These are phyloP conservation scores for Agrotis puta DNA, from an alignment of 2,888 invertebrate genomes.

Conservation along the genomic window DNA sequence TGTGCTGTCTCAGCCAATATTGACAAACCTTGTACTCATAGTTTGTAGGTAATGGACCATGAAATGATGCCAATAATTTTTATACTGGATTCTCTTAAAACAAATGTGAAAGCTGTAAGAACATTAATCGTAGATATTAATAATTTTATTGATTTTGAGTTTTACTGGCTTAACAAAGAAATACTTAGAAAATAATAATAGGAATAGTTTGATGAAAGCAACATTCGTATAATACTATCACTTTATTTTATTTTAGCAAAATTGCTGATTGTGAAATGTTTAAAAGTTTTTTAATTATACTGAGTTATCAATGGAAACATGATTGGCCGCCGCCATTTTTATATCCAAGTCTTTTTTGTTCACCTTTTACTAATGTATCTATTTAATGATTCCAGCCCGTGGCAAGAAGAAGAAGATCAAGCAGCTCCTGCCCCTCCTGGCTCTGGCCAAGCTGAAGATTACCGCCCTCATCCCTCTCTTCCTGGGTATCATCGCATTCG, in stretches of 20 bases:
- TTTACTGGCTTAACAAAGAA: neutral
- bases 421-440: conserved; percentile 93
- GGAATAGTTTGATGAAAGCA: neutral
- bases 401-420: conserved; percentile 95
- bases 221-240: neutral
- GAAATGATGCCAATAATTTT: conserved; percentile 33
- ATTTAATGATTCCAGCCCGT: conserved; percentile 90
- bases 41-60: conserved; percentile 35
- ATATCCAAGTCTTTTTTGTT: neutral
- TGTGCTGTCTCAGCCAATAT: conserved; percentile 17
- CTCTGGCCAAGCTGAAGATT: conserved; percentile 95
- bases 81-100: conserved; percentile 22
- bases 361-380: neutral
- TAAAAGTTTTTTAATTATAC: too few species aligned
- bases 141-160: neutral
- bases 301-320: too few species aligned
- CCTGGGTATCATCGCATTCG: conserved; percentile 93
- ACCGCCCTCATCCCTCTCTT: conserved; percentile 94
- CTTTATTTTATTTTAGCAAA: neutral
- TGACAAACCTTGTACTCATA: conserved; percentile 31
- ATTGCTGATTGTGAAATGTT: neutral
- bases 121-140: neutral
- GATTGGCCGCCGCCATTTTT: too few species aligned
- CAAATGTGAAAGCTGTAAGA: conserved; percentile 46
- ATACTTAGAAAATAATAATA: neutral